phyloP scores from a whole-genome alignment of 2,797 vertebrate genomes.

The Bucorvus abyssinicus region DNA sequence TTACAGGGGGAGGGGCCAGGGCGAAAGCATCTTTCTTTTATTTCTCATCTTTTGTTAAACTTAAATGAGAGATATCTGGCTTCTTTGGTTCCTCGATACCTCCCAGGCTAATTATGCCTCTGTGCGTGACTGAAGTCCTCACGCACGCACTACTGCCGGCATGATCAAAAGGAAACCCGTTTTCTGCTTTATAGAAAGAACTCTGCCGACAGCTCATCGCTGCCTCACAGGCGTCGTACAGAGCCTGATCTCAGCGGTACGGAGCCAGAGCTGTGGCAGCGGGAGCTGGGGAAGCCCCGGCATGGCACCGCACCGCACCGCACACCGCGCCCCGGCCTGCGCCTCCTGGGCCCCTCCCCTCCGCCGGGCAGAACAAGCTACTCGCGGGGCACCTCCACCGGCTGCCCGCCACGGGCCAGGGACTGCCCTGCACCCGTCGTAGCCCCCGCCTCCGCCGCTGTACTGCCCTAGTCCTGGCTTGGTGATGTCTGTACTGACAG shows the following conservation, averaged over 20 bases:
- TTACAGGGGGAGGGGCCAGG: background rate
- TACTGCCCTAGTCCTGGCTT: background rate
- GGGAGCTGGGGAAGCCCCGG: background rate
- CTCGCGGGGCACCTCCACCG: too few relatives aligned
- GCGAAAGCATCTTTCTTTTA: conserved; percentile 1
- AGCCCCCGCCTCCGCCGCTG: background rate
- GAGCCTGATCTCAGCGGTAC: background rate
- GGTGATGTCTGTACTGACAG: rapidly evolving
- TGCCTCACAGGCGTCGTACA: background rate
- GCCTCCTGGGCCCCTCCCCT: too few relatives aligned
- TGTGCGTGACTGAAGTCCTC: background rate
- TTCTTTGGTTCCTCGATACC: background rate
- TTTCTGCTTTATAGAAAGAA: background rate
- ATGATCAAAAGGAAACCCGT: background rate
- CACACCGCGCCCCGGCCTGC: too few relatives aligned
- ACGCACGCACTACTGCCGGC: background rate
- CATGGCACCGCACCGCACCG: too few relatives aligned
- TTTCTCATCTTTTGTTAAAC: conserved; percentile 37
- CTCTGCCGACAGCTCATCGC: background rate
- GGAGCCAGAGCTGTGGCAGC: too few relatives aligned
- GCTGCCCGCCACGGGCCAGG: too few relatives aligned
- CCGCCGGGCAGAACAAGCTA: background rate
- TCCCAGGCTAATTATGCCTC: background rate
- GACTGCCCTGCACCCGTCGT: too few relatives aligned
- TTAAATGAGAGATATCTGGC: background rate